These are phyloP conservation scores for Hemiprocne comata DNA, from an alignment of 2,113 vertebrate species.

Conservation along the genomic window DNA sequence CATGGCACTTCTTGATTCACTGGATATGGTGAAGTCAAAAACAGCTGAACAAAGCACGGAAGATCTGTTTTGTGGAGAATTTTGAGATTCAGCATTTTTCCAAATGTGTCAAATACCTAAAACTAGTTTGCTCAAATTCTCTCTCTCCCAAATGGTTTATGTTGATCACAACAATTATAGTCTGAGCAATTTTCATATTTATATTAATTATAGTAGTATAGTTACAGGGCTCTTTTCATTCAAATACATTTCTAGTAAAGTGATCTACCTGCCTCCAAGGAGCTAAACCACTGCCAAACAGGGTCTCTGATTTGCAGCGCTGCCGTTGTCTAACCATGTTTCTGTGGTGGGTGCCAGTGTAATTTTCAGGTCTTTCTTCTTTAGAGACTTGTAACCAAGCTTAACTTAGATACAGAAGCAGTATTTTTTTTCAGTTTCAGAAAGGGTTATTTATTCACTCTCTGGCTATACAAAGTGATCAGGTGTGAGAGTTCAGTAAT, in stretches of 20 bases:
- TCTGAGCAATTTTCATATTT: not conserved
- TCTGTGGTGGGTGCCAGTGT: not conserved
- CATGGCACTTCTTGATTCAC: not conserved
- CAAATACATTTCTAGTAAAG: not conserved
- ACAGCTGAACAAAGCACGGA: not conserved
- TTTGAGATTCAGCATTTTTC: not conserved
- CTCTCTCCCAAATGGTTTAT: not conserved
- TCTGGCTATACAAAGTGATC: not conserved
- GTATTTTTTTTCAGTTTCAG: not conserved
- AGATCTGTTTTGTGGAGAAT: not conserved
- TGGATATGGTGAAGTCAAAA: not conserved
- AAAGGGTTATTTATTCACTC: not conserved
- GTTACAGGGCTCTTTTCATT: not conserved
- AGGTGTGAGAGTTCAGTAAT: not conserved
- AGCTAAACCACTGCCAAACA: not conserved
- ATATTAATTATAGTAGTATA: not conserved
- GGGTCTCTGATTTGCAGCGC: not conserved
- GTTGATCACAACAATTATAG: not conserved
- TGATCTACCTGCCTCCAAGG: not conserved
- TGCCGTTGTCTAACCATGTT: not conserved
- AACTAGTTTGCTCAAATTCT: not conserved
- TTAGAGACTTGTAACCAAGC: not conserved
- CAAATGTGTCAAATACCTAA: not conserved
- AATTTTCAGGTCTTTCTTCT: not conserved
- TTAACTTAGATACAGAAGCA: not conserved